Evolutionary conservation across 2,888 invertebrate species (phyloP).

Genomic region (Polietes domitor): DNA sequence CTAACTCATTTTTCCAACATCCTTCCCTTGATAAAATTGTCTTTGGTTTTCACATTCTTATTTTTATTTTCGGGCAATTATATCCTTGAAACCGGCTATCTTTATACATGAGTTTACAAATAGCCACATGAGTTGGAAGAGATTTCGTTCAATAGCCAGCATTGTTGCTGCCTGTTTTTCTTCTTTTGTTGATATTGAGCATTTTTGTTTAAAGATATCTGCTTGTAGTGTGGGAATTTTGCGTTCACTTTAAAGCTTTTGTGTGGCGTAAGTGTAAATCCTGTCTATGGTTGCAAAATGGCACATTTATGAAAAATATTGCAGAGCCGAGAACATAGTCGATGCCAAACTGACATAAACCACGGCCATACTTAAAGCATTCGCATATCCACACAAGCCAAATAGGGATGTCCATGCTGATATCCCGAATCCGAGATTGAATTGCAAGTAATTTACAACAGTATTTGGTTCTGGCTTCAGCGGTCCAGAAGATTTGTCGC

Average conservation of each 20-base stretch:
- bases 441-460: no score
- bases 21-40: neutral
- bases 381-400: neutral
- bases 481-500: no score
- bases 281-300: neutral
- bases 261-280: neutral
- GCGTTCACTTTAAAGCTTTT: neutral
- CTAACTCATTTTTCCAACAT: neutral
- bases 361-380: no score
- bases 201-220: neutral
- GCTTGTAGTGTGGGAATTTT: neutral
- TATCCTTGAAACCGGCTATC: constrained; percentile 1
- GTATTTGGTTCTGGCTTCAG: no score
- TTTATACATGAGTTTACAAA: neutral
- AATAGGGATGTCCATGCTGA: no score
- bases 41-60: neutral
- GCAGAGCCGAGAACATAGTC: neutral
- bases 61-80: neutral
- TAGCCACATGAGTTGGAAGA: neutral
- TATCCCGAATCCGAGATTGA: no score
- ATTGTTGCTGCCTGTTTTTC: neutral
- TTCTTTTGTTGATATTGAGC: neutral
- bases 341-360: no score
- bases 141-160: neutral
- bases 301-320: neutral